Conservation (phyloP, 1,140 invertebrate genomes). For the Calliphora vicina region DNA sequence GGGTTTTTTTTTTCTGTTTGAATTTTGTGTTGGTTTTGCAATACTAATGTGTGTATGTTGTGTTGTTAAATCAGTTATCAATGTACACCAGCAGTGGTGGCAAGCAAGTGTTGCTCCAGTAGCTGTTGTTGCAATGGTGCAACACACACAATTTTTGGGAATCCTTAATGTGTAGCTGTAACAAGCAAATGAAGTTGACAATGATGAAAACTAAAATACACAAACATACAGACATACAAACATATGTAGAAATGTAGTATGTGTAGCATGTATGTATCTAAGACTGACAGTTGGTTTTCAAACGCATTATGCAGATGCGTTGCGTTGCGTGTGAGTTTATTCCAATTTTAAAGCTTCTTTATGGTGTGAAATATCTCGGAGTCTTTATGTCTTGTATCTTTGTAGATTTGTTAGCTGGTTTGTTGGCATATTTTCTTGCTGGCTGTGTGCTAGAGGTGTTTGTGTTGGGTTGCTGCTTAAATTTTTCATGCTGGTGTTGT, state of each 20-base stretch:
- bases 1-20: not conserved
- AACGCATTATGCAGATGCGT: not conserved
- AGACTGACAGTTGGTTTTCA: not conserved
- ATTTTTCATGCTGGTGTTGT: not conserved
- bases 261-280: too few relatives aligned
- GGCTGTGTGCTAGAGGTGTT: not conserved
- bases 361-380: not conserved
- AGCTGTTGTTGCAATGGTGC: not conserved
- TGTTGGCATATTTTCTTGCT: not conserved
- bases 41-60: not conserved
- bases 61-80: not conserved
- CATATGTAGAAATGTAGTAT: too few relatives aligned
- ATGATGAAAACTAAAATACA: conserved; percentile 1
- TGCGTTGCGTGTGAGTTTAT: not conserved
- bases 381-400: not conserved
- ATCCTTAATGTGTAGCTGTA: too few relatives aligned
- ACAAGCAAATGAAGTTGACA: not conserved
- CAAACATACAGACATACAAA: not conserved
- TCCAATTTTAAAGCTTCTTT: not conserved
- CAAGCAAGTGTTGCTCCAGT: not conserved
- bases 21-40: not conserved
- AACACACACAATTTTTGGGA: not conserved
- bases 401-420: not conserved
- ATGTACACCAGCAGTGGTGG: not conserved
- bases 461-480: not conserved